Evolutionary conservation across 2,888 invertebrate species (phyloP), one percentile per base, ranked within the genome.

Genomic region (Platycheirus rosarum): DNA sequence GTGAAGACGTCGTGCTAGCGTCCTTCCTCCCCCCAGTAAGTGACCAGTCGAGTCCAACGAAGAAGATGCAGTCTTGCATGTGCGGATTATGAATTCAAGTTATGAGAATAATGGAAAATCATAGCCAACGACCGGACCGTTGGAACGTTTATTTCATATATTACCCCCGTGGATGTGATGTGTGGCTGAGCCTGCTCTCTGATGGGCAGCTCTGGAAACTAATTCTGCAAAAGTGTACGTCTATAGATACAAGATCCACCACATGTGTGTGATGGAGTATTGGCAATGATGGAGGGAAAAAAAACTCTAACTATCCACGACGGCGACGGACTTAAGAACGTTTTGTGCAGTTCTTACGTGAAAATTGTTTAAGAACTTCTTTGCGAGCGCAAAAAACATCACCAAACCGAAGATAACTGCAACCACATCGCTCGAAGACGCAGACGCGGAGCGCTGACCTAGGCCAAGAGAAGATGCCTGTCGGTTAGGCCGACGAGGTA

Each of bases 41-140:
- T 63, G 48, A 35, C 63, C 60, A 42, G 65, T 49, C 26, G 6
- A 37, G 20, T 23, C 66, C 42, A 9, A 49, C 11, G 32, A 32
- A 29, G 62, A 29, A 57, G 48, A 18, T 20, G 55, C 37, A 16
- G 26, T 74, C 74, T 63, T 79, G 37, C 74, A 74, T 79, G 77
- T 62, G 71, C 71, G 77, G 82, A 82, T 82, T 82, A 82, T 82
- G 82, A 82, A 82, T 82, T 82, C 82, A 82, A 82, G 82, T 82
- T 82, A 82, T 82, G 77, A 63, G 82, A 82, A 82, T 77, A 82
- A 82, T 82, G 80, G 80, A 55, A 82, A 76, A 82, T 82, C 82
- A 82, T 82, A 82, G 82, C 44, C 77, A 76, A 77, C 51, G 65
- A 23, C 14, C 46, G 48, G 40, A 20, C 29, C 69, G 80, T 35